These are phyloP conservation scores for Polyommatus iphigenia DNA, from an alignment of 2,888 invertebrate genomes.

Conservation along the genomic window DNA sequence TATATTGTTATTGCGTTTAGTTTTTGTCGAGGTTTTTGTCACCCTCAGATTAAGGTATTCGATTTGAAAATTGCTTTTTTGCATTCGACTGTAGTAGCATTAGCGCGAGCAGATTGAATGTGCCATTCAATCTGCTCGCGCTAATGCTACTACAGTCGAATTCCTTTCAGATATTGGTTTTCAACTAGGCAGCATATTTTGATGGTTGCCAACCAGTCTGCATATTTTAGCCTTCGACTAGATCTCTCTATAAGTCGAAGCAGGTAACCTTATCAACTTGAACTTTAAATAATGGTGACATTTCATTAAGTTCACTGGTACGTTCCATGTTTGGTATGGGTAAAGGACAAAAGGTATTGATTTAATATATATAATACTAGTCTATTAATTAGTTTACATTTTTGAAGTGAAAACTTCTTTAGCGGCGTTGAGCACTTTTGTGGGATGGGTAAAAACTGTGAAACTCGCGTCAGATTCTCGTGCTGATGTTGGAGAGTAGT, in stretches of 20 bases:
- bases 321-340: background rate
- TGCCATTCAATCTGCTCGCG: background rate
- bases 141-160: too few species aligned
- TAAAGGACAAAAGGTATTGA: background rate
- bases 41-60: background rate
- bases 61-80: conserved; percentile 1
- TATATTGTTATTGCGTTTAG: background rate
- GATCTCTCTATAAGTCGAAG: background rate
- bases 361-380: background rate
- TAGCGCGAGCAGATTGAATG: background rate
- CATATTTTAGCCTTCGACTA: background rate
- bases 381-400: background rate
- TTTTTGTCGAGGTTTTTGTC: background rate
- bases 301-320: background rate
- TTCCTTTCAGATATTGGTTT: background rate
- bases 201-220: background rate
- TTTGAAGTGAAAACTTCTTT: too few species aligned
- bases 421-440: too few species aligned
- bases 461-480: too few species aligned
- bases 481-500: too few species aligned
- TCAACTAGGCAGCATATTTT: background rate
- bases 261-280: background rate
- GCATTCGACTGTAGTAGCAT: background rate
- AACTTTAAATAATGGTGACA: conserved; percentile 16
- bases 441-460: too few species aligned